Evolutionary conservation across 2,797 vertebrate species (phyloP).

Genomic region (Spinus pinus): DNA sequence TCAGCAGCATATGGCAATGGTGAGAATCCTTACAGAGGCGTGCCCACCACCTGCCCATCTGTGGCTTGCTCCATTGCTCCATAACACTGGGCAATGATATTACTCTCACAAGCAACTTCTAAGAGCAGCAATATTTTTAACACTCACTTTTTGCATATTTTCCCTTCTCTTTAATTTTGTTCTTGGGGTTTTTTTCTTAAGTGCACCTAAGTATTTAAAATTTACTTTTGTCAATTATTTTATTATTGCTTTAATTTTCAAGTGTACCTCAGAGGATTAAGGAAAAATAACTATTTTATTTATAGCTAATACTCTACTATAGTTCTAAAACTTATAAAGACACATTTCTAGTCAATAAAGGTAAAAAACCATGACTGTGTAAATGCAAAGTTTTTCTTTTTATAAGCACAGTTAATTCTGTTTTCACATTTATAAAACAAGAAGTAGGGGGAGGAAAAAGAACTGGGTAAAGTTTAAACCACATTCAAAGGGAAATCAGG

Average conservation of each 20-base stretch:
- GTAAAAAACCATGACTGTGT: not conserved
- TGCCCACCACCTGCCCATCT: rapidly evolving
- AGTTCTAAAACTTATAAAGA: not conserved
- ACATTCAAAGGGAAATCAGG: not conserved
- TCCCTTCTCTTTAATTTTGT: not conserved
- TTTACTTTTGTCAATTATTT: not conserved
- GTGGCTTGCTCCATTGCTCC: not conserved
- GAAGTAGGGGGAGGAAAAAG: not conserved
- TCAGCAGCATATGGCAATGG: not conserved
- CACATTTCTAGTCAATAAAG: not conserved
- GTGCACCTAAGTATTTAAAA: not conserved
- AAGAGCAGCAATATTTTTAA: not conserved
- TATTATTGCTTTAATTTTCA: not conserved
- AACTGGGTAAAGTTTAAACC: not conserved
- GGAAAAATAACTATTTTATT: not conserved
- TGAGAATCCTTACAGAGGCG: not conserved
- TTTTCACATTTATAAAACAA: not conserved
- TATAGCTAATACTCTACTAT: not conserved
- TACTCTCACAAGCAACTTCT: not conserved
- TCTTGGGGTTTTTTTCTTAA: not conserved
- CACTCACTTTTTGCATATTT: not conserved
- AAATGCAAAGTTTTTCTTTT: not conserved
- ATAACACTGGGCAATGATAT: not conserved
- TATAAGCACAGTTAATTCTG: not conserved
- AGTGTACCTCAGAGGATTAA: not conserved